Evolutionary conservation across 2,888 invertebrate species (phyloP).

Genomic region (Callinectes sapidus): DNA sequence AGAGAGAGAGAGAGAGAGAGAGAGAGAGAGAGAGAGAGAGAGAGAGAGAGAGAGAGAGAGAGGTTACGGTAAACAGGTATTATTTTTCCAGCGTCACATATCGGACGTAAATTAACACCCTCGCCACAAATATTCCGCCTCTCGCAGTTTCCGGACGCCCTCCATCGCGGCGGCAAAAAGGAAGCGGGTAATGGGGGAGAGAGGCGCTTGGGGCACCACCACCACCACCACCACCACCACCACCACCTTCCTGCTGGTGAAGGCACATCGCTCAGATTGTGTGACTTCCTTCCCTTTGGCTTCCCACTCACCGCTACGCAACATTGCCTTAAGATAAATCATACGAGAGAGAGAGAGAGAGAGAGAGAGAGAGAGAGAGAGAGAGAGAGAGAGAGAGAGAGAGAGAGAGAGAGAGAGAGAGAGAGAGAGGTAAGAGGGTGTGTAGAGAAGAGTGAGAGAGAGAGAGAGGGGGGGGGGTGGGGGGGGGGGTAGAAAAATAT

Average conservation of each 20-base stretch:
- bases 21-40: conserved; percentile 1
- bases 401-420: conserved; percentile 1
- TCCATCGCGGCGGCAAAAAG: neutral
- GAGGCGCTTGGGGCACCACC: neutral
- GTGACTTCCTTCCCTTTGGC: neutral
- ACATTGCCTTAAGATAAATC: neutral
- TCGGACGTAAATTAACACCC: conserved; percentile 36
- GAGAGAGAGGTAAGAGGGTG: neutral
- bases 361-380: conserved; percentile 1
- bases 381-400: conserved; percentile 1
- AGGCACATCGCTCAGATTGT: neutral
- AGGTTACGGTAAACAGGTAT: conserved; percentile 37
- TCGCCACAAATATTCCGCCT: neutral
- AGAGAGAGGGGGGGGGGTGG: neutral
- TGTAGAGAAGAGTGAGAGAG: neutral
- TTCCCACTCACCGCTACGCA: neutral
- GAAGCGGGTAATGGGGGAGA: neutral
- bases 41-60: conserved; percentile 29
- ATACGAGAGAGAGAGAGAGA: neutral
- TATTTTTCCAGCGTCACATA: conserved; percentile 18
- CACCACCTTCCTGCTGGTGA: conserved; percentile 5
- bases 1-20: conserved; percentile 3
- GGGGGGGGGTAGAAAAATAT: neutral
- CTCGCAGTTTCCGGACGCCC: neutral
- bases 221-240: conserved; percentile 9